A percentile compares a stretch with the other conserved stretches of the same genome.
phyloP scores from a whole-genome alignment of 2,888 invertebrate genomes.

The Stenurella melanura region DNA sequence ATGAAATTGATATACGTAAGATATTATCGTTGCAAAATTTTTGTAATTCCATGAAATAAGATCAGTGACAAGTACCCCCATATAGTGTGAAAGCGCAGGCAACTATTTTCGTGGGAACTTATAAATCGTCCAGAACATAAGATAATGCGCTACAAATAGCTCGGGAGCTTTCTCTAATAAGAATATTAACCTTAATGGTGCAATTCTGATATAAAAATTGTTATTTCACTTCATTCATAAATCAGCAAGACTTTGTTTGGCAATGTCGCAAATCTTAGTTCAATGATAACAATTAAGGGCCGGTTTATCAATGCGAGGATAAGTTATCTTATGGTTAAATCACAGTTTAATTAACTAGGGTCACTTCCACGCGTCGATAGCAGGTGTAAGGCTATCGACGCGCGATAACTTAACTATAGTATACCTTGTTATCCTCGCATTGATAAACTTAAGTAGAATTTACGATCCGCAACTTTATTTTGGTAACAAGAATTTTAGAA shows the following conservation, averaged over 20 bases:
- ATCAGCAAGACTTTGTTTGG: neutral
- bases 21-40: slow-evolving; percentile 22
- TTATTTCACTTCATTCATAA: neutral
- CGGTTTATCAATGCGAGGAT: too few species aligned
- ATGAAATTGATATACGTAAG: neutral
- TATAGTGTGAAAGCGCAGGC: slow-evolving; percentile 29
- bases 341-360: too few species aligned
- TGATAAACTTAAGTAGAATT: neutral
- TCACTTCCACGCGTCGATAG: too few species aligned
- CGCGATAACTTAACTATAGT: too few species aligned
- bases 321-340: too few species aligned
- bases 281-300: neutral
- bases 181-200: neutral
- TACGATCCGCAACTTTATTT: neutral
- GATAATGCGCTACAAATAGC: neutral
- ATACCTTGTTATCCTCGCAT: too few species aligned
- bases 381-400: too few species aligned
- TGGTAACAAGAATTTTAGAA: neutral
- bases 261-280: neutral
- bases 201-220: neutral
- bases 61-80: slow-evolving; percentile 30
- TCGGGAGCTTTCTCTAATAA: neutral
- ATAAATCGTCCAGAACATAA: slow-evolving; percentile 18
- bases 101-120: slow-evolving; percentile 52
- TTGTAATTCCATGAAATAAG: slow-evolving; percentile 42